These are phyloP conservation scores for Magallana angulata DNA, from an alignment of 1,140 invertebrate genomes.

Conservation along the genomic window DNA sequence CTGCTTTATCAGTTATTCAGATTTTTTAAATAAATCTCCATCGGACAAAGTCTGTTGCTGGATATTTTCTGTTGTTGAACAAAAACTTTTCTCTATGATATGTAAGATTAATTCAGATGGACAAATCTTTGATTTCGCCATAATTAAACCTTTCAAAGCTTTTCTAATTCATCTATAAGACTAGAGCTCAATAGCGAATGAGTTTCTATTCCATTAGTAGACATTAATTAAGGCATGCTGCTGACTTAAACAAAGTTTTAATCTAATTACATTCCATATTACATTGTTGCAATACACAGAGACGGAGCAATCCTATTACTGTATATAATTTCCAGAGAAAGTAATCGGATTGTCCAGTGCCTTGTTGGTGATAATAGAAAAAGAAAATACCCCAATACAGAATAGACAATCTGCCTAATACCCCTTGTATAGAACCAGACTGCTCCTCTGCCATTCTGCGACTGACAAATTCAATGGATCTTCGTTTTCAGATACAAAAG, in stretches of 20 bases:
- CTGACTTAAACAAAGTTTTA: constrained; percentile 34
- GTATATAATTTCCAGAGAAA: constrained; percentile 25
- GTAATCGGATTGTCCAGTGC: constrained; percentile 4
- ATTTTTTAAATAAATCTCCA: no score
- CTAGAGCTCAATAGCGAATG: neutral
- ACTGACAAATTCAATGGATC: constrained; percentile 9
- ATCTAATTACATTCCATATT: constrained; percentile 22
- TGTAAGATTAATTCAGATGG: no score
- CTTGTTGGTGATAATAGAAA: constrained; percentile 29
- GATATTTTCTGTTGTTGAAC: no score
- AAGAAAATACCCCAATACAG: constrained; percentile 28
- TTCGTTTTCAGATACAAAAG: neutral
- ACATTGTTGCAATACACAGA: constrained; percentile 28
- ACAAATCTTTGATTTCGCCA: constrained; percentile 20
- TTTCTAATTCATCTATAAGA: constrained; percentile 18
- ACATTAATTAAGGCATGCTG: constrained; percentile 16
- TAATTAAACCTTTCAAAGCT: neutral
- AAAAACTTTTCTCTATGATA: no score
- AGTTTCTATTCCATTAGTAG: constrained; percentile 4
- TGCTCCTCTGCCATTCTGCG: neutral
- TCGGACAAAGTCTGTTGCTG: no score
- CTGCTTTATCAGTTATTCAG: no score
- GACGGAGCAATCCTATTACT: neutral
- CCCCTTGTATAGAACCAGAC: neutral
- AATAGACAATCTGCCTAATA: constrained; percentile 23